Evolutionary conservation across 2,797 vertebrate genomes (phyloP).

Genomic region (Rhinatrema bivittatum): DNA sequence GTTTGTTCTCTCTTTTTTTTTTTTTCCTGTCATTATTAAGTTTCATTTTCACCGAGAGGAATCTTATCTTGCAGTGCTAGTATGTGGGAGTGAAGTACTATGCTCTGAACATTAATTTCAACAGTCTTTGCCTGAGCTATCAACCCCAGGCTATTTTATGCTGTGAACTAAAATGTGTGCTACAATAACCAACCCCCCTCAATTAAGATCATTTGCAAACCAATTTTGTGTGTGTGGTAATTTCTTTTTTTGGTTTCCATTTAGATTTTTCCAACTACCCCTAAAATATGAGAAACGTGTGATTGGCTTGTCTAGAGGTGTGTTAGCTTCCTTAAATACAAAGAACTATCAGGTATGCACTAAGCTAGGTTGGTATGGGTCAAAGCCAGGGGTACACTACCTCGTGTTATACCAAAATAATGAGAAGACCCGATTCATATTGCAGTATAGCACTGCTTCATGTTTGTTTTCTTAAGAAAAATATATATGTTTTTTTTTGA

Average conservation of each 20-base stretch:
- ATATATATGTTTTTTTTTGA: too few relatives aligned
- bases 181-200: not conserved
- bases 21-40: constrained; percentile 18
- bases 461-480: too few relatives aligned
- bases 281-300: not conserved
- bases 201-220: not conserved
- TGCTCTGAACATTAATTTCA: constrained; percentile 24
- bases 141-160: not conserved
- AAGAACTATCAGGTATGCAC: rapidly evolving
- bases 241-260: not conserved
- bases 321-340: not conserved
- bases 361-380: rapidly evolving
- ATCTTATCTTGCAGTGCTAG: constrained; percentile 27
- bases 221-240: not conserved
- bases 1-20: constrained; percentile 6
- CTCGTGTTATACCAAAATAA: too few relatives aligned
- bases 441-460: too few relatives aligned
- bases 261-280: not conserved
- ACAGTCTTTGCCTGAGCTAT: not conserved
- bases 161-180: not conserved
- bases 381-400: not conserved
- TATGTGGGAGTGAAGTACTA: constrained; percentile 4
- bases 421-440: too few relatives aligned
- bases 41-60: constrained; percentile 35
- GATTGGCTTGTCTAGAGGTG: not conserved